A percentile compares a stretch with the other conserved stretches of the same genome.
phyloP scores from a whole-genome alignment of 2,113 vertebrate genomes.

The Microtus montanus region DNA sequence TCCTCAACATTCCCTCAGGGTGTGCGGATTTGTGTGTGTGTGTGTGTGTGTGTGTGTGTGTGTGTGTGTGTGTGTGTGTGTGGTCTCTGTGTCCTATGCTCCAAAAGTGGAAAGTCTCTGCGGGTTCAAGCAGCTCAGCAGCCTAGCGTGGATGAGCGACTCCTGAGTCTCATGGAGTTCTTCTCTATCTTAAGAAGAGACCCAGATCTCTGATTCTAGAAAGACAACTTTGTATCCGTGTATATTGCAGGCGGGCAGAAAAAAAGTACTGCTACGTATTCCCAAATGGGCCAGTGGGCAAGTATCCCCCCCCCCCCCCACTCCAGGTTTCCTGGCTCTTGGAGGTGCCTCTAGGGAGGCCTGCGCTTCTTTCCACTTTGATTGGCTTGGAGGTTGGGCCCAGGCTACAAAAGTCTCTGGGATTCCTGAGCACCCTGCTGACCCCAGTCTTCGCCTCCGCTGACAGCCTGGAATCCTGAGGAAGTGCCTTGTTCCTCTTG shows the following conservation, averaged over 20 bases:
- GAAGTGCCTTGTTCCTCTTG: neutral
- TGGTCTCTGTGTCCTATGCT: neutral
- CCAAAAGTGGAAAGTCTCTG: neutral
- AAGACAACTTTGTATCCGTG: neutral
- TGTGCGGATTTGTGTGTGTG: no score
- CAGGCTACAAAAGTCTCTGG: neutral
- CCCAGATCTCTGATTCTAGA: neutral
- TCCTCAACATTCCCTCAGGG: neutral
- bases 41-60: neutral
- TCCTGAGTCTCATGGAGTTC: neutral
- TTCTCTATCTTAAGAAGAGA: neutral
- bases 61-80: neutral
- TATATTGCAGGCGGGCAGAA: neutral
- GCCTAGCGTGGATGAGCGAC: fast-evolving
- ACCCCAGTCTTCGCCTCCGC: neutral
- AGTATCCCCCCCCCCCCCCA: neutral
- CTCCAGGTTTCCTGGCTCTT: neutral
- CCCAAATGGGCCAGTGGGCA: fast-evolving
- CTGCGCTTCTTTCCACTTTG: neutral
- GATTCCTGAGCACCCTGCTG: neutral
- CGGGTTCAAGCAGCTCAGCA: fast-evolving
- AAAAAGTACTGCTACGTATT: neutral
- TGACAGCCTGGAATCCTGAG: neutral
- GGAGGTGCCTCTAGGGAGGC: neutral
- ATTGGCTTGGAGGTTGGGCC: fast-evolving